Evolutionary conservation across 2,888 invertebrate genomes (phyloP), one percentile per base, ranked within the genome.

Genomic region (Stratiomys singularior): DNA sequence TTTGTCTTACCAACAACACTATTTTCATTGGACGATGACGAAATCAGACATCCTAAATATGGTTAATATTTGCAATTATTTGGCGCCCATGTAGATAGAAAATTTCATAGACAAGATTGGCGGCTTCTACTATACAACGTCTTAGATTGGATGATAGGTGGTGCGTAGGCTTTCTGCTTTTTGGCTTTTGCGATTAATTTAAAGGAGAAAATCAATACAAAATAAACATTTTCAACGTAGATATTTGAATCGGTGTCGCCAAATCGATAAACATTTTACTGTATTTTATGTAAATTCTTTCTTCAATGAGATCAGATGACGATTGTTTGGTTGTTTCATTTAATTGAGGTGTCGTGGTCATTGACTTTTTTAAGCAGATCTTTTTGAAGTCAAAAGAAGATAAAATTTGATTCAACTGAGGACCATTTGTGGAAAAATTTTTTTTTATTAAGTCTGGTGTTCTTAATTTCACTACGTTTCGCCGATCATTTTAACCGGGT

Each of bases 51-150:
- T 23, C 60, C 60, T 60, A 60, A 60, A 60, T 60, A 60, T 60
- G 60, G 60, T 25, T 60, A 60, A 60, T 60, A 60, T 60, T 60
- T 60, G 60, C 60, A 60, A 60, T 60, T 60, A 60, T 60, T 60
- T 60, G 60, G 60, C 60, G 60, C 60, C 60, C 60, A 60, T 60
- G 23, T 60, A 11, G 60, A 60, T 25, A 25, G 60, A 60, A 5
- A 13, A 25, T 60, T 60, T 11, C 23, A 15, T 11, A 11, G 21
- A 60, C 60, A 60, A 21, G 11, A 23, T 60, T 25, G 60, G 60
- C 5, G 21, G 23, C 18, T 52, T 11, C n/a, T 52, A 15, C 7
- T 15, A 18, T n/a, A 52, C 15, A 18, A 52, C n/a, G 15, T 52
- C 4, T 18, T 18, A 15, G 52, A 18, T 60, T 56, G 23, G 5